phyloP scores from a whole-genome alignment of 2,113 vertebrate species.

The Hypocryptadius cinnamomeus region DNA sequence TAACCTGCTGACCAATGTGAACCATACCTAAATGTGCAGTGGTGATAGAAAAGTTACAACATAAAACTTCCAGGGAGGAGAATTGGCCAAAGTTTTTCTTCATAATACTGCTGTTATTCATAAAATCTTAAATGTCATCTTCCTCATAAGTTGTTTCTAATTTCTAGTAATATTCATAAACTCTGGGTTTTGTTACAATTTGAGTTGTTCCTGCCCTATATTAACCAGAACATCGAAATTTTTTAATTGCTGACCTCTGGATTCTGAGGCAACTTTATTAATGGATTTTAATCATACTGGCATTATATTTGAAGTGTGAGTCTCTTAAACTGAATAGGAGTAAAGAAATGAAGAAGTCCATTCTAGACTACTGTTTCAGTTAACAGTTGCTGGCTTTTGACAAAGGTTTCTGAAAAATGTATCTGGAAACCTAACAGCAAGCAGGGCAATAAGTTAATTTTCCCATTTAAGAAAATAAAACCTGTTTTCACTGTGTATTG shows the following conservation, averaged over 20 bases:
- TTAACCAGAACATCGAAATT: background rate
- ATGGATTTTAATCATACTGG: background rate
- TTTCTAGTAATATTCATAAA: background rate
- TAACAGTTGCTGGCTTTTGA: background rate
- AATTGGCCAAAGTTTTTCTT: background rate
- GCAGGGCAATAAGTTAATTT: background rate
- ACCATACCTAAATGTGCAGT: background rate
- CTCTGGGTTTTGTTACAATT: background rate
- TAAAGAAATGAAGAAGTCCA: background rate
- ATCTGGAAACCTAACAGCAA: background rate
- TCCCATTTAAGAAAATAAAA: background rate
- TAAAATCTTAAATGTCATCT: background rate
- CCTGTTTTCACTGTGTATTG: background rate
- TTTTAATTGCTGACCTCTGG: background rate
- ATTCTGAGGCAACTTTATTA: background rate
- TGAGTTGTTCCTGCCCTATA: background rate
- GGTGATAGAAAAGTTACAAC: background rate
- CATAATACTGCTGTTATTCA: background rate
- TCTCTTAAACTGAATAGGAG: background rate
- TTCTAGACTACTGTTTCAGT: background rate
- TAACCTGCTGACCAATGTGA: background rate
- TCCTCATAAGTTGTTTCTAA: background rate
- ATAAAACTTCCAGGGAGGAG: background rate
- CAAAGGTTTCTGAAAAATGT: background rate
- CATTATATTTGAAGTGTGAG: background rate